These are phyloP conservation scores for Melipona beecheii DNA, from an alignment of 2,888 invertebrate species.

Conservation along the genomic window DNA sequence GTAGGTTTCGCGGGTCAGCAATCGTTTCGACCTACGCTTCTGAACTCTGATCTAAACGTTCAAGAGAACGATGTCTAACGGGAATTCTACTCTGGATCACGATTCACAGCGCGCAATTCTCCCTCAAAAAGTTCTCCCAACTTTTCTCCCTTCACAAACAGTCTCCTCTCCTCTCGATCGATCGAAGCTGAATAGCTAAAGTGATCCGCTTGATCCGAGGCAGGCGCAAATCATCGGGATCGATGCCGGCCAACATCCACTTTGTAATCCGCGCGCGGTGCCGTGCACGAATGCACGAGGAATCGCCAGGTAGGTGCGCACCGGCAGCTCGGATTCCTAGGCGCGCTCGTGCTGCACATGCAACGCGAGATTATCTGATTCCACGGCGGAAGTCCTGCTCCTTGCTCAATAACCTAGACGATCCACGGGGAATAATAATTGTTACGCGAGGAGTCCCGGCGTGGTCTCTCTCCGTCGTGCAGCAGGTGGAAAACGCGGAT, in stretches of 20 bases:
- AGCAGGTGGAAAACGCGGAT: constrained; percentile 34
- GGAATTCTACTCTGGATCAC: no score
- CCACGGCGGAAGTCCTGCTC: constrained; percentile 74
- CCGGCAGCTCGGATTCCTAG: constrained; percentile 17
- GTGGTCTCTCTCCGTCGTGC: neutral
- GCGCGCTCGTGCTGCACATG: constrained; percentile 58
- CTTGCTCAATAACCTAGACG: constrained; percentile 74
- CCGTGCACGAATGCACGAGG: constrained; percentile 58
- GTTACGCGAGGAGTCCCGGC: constrained; percentile 31
- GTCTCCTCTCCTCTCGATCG: neutral
- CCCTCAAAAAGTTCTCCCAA: neutral
- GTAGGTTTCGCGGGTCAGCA: no score
- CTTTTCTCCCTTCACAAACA: neutral
- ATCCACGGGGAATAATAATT: constrained; percentile 73
- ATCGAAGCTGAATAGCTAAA: neutral
- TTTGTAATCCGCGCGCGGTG: constrained; percentile 68
- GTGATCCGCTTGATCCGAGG: constrained; percentile 37
- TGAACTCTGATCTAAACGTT: no score
- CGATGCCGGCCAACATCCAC: constrained; percentile 58
- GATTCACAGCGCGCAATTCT: no score
- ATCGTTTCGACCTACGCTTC: no score
- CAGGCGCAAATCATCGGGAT: constrained; percentile 56
- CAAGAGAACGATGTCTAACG: no score
- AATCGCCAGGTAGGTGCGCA: constrained; percentile 50
- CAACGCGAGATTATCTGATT: constrained; percentile 71